phyloP scores from a whole-genome alignment of 2,113 vertebrate species.

The Platysternon megacephalum region DNA sequence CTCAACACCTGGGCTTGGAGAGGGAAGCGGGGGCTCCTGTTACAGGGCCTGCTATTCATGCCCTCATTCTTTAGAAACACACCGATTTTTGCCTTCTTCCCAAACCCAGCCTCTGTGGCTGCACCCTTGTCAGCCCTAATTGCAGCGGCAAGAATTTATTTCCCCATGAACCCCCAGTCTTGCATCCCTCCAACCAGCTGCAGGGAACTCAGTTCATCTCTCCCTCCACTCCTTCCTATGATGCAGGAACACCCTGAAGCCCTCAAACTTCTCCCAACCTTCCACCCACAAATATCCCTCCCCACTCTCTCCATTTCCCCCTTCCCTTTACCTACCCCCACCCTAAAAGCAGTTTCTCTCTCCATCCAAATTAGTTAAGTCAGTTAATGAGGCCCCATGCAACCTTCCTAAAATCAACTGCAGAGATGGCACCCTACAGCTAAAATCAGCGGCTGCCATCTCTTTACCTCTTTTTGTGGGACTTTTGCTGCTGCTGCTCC shows the following conservation, averaged over 20 bases:
- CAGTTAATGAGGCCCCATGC: neutral
- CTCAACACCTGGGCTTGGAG: neutral
- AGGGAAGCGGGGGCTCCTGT: neutral
- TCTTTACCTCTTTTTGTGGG: neutral
- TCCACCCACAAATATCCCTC: neutral
- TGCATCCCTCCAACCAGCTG: neutral
- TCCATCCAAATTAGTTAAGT: neutral
- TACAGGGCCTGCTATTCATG: neutral
- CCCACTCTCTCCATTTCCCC: neutral
- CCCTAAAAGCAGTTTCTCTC: neutral
- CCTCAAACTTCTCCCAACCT: neutral
- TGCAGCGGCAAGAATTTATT: neutral
- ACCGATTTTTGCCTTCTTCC: neutral
- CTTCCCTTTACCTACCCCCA: neutral
- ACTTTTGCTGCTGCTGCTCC: neutral
- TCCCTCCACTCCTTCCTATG: neutral
- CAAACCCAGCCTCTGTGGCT: neutral
- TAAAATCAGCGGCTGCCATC: neutral
- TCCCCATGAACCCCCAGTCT: neutral
- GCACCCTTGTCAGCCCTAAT: neutral
- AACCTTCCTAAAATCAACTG: neutral
- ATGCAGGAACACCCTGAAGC: neutral
- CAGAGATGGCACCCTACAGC: neutral
- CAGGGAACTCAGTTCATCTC: neutral
- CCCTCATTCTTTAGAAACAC: fast-evolving